Evolutionary conservation across 2,888 invertebrate species (phyloP), one percentile per base, ranked within the genome.

Genomic region (Syrista parreyssii): DNA sequence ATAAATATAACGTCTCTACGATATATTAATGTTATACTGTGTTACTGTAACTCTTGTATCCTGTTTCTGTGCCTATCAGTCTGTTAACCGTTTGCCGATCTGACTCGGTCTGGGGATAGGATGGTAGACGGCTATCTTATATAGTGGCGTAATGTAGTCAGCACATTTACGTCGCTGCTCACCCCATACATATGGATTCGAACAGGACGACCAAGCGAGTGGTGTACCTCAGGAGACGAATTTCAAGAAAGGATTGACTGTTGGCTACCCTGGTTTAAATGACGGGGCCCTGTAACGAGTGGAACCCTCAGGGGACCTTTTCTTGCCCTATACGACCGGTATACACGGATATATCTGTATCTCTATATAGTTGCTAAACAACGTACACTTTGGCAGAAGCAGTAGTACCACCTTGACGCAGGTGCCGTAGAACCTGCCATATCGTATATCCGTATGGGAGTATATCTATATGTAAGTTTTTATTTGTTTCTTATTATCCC

Each of bases 121-220:
- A 88, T 88, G 87, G 87, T 88, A 85, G 81, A 84, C 84, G 85
- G 86, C 88, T 86, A 88, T 89, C 89, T 91, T 91, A 89, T 91
- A 91, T 91, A 91, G 87, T 86, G 82, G 82, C 83, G 84, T 90
- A 91, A 90, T 91, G 89, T 91, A 91, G 90, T 89, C 90, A 90
- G 89, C 90, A 90, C 89, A 90, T 90, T 90, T 89, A 85, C 87
- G 85, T 84, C 83, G 86, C 84, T 36, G 79, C 78, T 81, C 85
- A 88, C 87, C 88, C 88, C 87, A 89, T 90, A 88, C 88, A 89
- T 90, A 89, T 90, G 88, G 88, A 90, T 88, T 86, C 82, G 78
- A 79, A 55, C 73, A 71, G 76, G 86, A 76, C 75, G 77, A 72
- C 31, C 12, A 77, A 80, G 79, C 55, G 23, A 55, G 9, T 55